phyloP scores from a whole-genome alignment of 2,113 vertebrate genomes.

The Lontra canadensis region DNA sequence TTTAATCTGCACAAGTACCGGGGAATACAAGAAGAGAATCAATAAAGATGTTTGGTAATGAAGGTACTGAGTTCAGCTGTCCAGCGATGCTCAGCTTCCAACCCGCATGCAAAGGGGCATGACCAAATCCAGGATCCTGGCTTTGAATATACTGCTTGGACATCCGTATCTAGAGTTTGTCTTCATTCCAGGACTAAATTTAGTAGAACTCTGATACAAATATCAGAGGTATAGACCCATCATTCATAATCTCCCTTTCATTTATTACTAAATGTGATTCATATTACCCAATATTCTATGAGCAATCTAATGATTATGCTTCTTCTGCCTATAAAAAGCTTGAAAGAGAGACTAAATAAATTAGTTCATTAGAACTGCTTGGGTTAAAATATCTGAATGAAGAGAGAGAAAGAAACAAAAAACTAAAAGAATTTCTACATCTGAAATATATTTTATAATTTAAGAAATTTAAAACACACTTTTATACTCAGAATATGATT shows the following conservation, averaged over 20 bases:
- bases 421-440: not conserved
- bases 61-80: not conserved
- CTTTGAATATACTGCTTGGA: not conserved
- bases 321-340: not conserved
- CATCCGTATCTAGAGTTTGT: not conserved
- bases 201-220: not conserved
- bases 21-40: not conserved
- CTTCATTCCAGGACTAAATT: not conserved
- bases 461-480: conserved; percentile 22
- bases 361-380: not conserved
- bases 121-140: not conserved
- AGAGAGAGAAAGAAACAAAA: not conserved
- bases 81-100: not conserved
- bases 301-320: not conserved
- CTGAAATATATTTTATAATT: not conserved
- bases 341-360: conserved; percentile 12
- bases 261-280: conserved; percentile 14
- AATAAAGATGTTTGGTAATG: not conserved
- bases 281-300: not conserved
- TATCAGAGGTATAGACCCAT: not conserved
- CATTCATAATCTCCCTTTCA: not conserved
- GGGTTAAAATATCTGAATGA: not conserved
- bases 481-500: not conserved
- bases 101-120: not conserved
- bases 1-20: not conserved